Evolutionary conservation across 2,113 vertebrate genomes (phyloP).

Genomic region (Orycteropus afer): DNA sequence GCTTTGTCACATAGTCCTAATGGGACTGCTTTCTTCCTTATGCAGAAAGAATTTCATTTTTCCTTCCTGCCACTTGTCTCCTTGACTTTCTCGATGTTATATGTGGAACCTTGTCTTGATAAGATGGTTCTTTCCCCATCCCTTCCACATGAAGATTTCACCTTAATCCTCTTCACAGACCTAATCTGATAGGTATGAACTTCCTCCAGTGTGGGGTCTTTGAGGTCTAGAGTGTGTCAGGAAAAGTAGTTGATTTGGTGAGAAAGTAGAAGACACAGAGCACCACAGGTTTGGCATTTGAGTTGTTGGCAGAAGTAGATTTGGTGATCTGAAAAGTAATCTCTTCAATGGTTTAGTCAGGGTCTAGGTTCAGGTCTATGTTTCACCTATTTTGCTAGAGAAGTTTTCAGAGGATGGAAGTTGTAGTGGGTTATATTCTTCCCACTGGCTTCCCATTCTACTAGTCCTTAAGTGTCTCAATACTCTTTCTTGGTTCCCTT

Average conservation of each 20-base stretch:
- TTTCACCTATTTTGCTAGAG: not conserved
- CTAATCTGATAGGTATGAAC: not conserved
- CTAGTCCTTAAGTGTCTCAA: rapidly evolving
- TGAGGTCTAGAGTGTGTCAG: not conserved
- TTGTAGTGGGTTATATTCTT: not conserved
- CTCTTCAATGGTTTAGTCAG: not conserved
- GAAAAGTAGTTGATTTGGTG: not conserved
- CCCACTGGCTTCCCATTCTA: not conserved
- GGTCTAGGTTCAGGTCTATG: too few species aligned
- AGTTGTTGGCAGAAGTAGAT: not conserved
- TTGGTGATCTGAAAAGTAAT: not conserved
- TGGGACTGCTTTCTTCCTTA: not conserved
- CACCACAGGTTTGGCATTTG: not conserved
- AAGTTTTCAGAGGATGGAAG: not conserved
- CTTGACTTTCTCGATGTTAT: not conserved
- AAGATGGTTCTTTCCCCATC: not conserved
- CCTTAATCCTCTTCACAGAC: not conserved
- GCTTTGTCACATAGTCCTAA: not conserved
- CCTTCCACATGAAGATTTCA: not conserved
- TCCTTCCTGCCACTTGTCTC: not conserved
- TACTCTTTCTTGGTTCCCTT: not conserved
- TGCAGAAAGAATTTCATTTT: not conserved
- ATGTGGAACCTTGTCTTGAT: not conserved
- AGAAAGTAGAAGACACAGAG: not conserved
- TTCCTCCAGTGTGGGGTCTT: not conserved